Percentiles rank a stretch among this genome's conserved stretches.
These are phyloP conservation scores for Plectrocnemia conspersa DNA, from an alignment of 1,140 invertebrate species.

Conservation along the genomic window DNA sequence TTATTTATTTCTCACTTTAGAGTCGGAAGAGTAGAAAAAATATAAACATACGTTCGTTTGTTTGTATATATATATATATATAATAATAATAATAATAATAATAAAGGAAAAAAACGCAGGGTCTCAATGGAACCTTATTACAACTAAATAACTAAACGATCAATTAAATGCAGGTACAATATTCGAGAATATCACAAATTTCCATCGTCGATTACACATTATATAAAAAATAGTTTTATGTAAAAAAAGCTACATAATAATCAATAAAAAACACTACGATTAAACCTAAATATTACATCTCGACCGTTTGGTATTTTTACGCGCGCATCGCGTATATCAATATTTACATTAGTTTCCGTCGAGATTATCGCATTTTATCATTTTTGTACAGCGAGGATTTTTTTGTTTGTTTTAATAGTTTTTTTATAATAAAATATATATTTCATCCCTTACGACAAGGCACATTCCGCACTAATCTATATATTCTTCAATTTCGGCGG, in stretches of 20 bases:
- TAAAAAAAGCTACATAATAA: slow-evolving; percentile 34
- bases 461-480: slow-evolving; percentile 53
- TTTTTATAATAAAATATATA: slow-evolving; percentile 47
- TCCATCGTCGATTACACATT: slow-evolving; percentile 39
- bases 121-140: slow-evolving; percentile 13
- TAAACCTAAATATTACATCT: background rate
- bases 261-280: background rate
- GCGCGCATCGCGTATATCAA: no score
- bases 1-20: slow-evolving; percentile 11
- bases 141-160: slow-evolving; percentile 32
- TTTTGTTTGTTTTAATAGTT: no score
- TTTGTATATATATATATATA: slow-evolving; percentile 3
- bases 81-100: slow-evolving; percentile 11
- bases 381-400: no score
- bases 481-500: no score
- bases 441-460: slow-evolving; percentile 41
- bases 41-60: slow-evolving; percentile 6
- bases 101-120: slow-evolving; percentile 18
- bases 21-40: slow-evolving; percentile 4
- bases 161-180: slow-evolving; percentile 55
- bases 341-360: no score
- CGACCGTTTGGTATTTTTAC: no score
- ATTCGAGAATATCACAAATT: slow-evolving; percentile 50
- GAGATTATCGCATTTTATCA: no score
- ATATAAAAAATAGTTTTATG: slow-evolving; percentile 24